Percentiles rank a stretch among this genome's conserved stretches.
These are phyloP conservation scores for Drosophila meridionalis DNA, from an alignment of 2,888 invertebrate genomes.

Conservation along the genomic window DNA sequence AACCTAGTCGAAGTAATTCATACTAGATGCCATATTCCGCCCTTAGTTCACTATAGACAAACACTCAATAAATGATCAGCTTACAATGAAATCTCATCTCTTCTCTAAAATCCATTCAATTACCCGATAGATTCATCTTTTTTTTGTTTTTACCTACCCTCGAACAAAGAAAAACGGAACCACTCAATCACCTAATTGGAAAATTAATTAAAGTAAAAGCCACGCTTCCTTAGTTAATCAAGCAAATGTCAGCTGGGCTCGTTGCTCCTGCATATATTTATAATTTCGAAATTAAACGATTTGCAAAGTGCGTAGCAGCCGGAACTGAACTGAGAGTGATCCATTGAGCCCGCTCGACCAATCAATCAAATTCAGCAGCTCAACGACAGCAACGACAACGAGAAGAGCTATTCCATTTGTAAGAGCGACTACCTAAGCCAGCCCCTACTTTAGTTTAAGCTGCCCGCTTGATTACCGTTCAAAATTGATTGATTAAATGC, in stretches of 20 bases:
- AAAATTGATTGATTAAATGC: slow-evolving; percentile 80
- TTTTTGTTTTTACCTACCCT: not conserved
- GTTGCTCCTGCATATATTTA: slow-evolving; percentile 51
- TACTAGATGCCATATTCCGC: not conserved
- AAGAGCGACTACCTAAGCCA: slow-evolving; percentile 41
- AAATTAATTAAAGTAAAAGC: slow-evolving; percentile 73
- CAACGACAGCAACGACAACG: slow-evolving; percentile 35
- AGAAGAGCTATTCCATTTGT: slow-evolving; percentile 13
- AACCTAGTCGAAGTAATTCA: not conserved
- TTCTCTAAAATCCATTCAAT: not conserved
- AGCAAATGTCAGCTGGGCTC: slow-evolving; percentile 64
- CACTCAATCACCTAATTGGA: slow-evolving; percentile 15
- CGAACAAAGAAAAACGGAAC: too few relatives aligned
- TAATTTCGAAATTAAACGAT: slow-evolving; percentile 76
- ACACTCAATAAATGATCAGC: not conserved
- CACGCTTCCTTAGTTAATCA: slow-evolving; percentile 59
- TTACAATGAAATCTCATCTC: not conserved
- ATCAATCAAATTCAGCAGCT: slow-evolving; percentile 70
- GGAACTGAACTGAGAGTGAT: slow-evolving; percentile 53
- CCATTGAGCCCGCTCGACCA: slow-evolving; percentile 69
- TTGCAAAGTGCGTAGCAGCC: slow-evolving; percentile 55
- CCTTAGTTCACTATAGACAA: not conserved
- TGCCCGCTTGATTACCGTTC: slow-evolving; percentile 80
- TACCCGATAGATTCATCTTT: not conserved
- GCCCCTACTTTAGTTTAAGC: slow-evolving; percentile 77